These are phyloP conservation scores for Zaprionus kolodkinae DNA, from an alignment of 1,140 invertebrate species.

Conservation along the genomic window DNA sequence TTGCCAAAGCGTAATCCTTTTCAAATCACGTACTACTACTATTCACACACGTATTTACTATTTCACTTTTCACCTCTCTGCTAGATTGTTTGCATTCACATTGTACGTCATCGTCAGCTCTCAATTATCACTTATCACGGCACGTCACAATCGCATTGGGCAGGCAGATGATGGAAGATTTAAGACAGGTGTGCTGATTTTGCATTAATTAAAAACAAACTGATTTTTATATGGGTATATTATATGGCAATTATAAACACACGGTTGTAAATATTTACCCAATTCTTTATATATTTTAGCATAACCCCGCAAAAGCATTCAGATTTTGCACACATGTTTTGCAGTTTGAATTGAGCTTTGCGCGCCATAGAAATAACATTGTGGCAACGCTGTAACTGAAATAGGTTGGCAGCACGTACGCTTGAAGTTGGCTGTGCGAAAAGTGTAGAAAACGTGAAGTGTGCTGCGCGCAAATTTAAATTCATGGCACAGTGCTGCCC, in stretches of 20 bases:
- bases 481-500: no score
- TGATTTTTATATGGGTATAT: not conserved
- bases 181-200: slow-evolving; percentile 25
- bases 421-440: slow-evolving; percentile 1
- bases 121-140: slow-evolving; percentile 41
- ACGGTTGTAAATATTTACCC: not conserved
- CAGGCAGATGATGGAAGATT: slow-evolving; percentile 24
- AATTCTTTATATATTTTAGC: not conserved
- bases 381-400: slow-evolving; percentile 14
- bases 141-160: slow-evolving; percentile 26
- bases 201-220: slow-evolving; percentile 42
- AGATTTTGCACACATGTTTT: not conserved
- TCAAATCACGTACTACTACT: not conserved
- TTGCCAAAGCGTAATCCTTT: slow-evolving; percentile 16
- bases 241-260: slow-evolving; percentile 1
- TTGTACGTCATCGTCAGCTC: slow-evolving; percentile 31
- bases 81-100: not conserved
- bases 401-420: slow-evolving; percentile 1
- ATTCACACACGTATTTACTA: slow-evolving; percentile 13
- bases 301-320: not conserved
- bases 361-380: no score
- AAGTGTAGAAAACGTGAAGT: not conserved
- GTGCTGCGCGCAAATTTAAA: slow-evolving; percentile 6
- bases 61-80: slow-evolving; percentile 16
- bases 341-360: slow-evolving; percentile 1